A percentile compares a stretch with the other conserved stretches of the same genome.
These are phyloP conservation scores for Gavialis gangeticus DNA, from an alignment of 2,113 vertebrate species.

Conservation along the genomic window DNA sequence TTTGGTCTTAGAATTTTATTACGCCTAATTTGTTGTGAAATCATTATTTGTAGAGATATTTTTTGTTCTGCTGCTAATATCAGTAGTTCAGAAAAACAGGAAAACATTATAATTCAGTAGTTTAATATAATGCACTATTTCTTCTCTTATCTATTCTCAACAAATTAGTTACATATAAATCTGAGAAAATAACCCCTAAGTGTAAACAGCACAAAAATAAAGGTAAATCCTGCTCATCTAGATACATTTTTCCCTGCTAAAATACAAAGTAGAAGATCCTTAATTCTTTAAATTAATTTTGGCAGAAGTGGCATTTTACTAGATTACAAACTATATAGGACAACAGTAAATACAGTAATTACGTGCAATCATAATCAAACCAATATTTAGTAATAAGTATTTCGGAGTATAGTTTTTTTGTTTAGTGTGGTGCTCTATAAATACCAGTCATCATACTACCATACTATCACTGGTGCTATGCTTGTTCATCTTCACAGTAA, in stretches of 20 bases:
- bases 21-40: conserved; percentile 4
- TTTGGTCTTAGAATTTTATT: conserved; percentile 6
- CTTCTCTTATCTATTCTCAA: neutral
- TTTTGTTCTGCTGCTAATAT: neutral
- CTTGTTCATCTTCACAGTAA: neutral
- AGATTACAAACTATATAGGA: neutral
- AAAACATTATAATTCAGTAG: neutral
- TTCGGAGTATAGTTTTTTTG: neutral
- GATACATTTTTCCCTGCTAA: neutral
- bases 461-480: neutral
- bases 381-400: neutral
- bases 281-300: neutral
- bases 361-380: neutral
- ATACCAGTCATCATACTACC: neutral
- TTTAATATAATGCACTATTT: neutral
- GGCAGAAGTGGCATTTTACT: neutral
- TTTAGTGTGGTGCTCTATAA: neutral
- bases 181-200: neutral
- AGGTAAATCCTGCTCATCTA: neutral
- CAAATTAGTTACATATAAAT: neutral
- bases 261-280: neutral
- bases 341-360: neutral
- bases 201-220: neutral
- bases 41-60: neutral
- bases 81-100: neutral